Percentiles rank a stretch among this genome's conserved stretches.
phyloP scores from a whole-genome alignment of 2,797 vertebrate genomes.

The Jordanella pulchra region DNA sequence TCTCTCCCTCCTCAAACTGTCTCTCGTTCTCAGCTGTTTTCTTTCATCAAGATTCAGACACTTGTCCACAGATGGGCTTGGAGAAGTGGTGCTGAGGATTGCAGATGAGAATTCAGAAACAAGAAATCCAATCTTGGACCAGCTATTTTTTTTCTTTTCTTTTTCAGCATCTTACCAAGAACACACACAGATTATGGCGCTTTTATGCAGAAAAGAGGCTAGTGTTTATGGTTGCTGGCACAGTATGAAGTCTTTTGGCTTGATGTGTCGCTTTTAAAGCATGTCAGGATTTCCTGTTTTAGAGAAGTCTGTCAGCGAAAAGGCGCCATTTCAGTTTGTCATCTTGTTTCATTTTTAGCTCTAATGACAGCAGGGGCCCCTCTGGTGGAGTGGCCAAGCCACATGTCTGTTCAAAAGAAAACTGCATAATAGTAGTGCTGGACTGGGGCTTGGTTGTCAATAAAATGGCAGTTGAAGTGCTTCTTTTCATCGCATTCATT shows the following conservation, averaged over 20 bases:
- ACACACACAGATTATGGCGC: conserved; percentile 45
- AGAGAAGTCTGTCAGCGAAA: conserved; percentile 62
- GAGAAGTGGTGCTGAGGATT: conserved; percentile 52
- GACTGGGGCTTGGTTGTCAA: conserved; percentile 60
- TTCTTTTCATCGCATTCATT: conserved; percentile 63
- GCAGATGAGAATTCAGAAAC: conserved; percentile 60
- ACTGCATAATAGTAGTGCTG: conserved; percentile 52
- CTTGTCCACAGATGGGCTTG: conserved; percentile 63
- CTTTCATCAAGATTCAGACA: conserved; percentile 69
- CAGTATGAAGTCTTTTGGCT: conserved; percentile 53
- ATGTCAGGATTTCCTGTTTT: conserved; percentile 68
- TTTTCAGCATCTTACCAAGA: conserved; percentile 34
- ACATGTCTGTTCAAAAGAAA: conserved; percentile 54
- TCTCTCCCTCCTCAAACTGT: conserved; percentile 41
- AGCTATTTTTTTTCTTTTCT: conserved; percentile 26
- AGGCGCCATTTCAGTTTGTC: conserved; percentile 61
- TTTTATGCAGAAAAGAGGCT: conserved; percentile 52
- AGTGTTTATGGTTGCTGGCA: conserved; percentile 52
- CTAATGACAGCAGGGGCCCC: conserved; percentile 50
- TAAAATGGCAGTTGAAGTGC: conserved; percentile 61
- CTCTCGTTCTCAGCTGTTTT: conserved; percentile 63
- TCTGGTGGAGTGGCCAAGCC: conserved; percentile 47
- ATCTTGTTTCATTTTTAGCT: conserved; percentile 47
- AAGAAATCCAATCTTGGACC: conserved; percentile 65
- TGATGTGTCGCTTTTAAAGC: conserved; percentile 62